These are phyloP conservation scores for Alfaro cultratus DNA, from an alignment of 2,797 vertebrate genomes.

Conservation along the genomic window DNA sequence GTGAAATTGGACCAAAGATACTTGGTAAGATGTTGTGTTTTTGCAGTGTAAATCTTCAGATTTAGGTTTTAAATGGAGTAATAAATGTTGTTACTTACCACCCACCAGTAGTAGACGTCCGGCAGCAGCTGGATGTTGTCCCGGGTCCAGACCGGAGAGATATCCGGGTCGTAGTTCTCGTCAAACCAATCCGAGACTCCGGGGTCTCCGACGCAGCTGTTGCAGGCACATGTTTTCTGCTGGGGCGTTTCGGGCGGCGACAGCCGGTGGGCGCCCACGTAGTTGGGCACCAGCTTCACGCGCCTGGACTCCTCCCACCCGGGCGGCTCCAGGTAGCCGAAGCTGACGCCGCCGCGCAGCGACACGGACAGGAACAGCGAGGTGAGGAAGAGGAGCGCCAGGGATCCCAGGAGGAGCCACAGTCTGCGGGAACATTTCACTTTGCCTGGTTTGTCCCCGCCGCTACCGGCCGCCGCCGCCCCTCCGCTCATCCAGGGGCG, in stretches of 20 bases:
- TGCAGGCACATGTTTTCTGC: conserved; percentile 87
- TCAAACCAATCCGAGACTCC: conserved; percentile 91
- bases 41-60: background rate
- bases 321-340: conserved; percentile 87
- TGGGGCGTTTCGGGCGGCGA: conserved; percentile 45
- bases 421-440: conserved; percentile 91
- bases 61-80: background rate
- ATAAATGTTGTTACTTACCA: conserved; percentile 85
- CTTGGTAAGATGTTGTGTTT: background rate
- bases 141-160: conserved; percentile 94
- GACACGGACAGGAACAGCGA: conserved; percentile 95
- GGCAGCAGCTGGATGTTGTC: conserved; percentile 92
- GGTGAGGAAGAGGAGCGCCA: conserved; percentile 91
- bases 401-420: conserved; percentile 89
- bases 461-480: conserved; percentile 30
- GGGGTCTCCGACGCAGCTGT: conserved; percentile 85
- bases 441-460: conserved; percentile 50
- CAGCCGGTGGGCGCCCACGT: conserved; percentile 78
- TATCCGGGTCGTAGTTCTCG: conserved; percentile 86
- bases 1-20: background rate
- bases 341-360: conserved; percentile 86
- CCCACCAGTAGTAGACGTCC: conserved; percentile 98
- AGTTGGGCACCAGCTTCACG: conserved; percentile 93
- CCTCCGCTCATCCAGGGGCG: conserved; percentile 70
- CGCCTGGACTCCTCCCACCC: conserved; percentile 85